Base-by-base conservation (phyloP, 2,797 vertebrate genomes). In the Eleutherodactylus coqui region DNA sequence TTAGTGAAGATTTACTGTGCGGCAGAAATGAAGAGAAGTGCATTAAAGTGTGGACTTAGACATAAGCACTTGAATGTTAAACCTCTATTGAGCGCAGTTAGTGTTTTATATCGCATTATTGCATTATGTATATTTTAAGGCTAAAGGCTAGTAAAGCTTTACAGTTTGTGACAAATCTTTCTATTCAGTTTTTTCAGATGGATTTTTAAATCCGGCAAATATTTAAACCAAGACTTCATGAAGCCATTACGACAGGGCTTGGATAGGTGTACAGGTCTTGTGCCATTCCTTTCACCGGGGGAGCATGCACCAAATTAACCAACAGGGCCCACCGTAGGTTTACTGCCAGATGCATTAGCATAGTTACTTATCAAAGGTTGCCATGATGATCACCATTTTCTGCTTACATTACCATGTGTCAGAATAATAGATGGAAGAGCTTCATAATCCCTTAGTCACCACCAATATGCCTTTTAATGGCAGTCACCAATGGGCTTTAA, bases 1-100 rank as follows among this genome's bases (percentile, higher is more conserved):
- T 76, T 34, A 75, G 51, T 49, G 29, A 69, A 82, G 67, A 82
- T 72, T 84, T 84, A 77, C 58, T n/a, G 76, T 67, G 34, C 78
- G 45, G 43, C 60, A 78, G 43, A 64, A 45, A 64, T 64, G 58
- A 45, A 83, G 11, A 19, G 51, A 80, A 51, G 29, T 67, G 60
- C 45, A 81, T 81, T 81, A 81, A 24, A 81, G 29, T 76, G 73
- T 51, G 38, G 69, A 72, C 21, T n/a, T 41, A 76, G 14, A 27
- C 45, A 51, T 21, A 76, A 76, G 13, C 72, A 75, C 29, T 53
- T 34, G 43, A 72, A 72, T 72, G 38, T 72, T n/a, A 72, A 72
- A 75, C 27, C 45, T 34, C 17, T 76, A 32, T 49, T 13, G 17
- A 51, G 19, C 29, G 3, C 29, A 34, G 72, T 72, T 11, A 49